Evolutionary conservation across 2,797 vertebrate species (phyloP).

Genomic region (Hippoglossus hippoglossus): DNA sequence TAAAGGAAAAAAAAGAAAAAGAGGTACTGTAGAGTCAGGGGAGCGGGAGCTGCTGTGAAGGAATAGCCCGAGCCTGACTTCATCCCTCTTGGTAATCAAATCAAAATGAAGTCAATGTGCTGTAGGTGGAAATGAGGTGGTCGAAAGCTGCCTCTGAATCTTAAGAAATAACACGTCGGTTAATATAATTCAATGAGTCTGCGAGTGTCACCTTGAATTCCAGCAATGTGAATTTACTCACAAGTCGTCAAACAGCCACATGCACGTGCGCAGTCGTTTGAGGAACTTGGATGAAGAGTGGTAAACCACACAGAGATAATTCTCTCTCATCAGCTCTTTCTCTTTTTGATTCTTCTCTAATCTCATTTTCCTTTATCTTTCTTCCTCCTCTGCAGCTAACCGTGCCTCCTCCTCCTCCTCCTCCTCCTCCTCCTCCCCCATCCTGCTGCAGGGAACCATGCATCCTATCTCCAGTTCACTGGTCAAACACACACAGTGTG

Average conservation of each 20-base stretch:
- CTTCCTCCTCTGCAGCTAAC: conserved; percentile 65
- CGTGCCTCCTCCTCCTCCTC: conserved; percentile 4
- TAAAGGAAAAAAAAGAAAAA: neutral
- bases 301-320: conserved; percentile 57
- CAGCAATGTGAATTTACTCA: conserved; percentile 65
- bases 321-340: conserved; percentile 52
- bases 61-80: conserved; percentile 27
- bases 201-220: conserved; percentile 68
- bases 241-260: conserved; percentile 31
- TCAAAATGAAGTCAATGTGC: conserved; percentile 66
- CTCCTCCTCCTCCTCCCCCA: conserved; percentile 1
- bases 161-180: conserved; percentile 49
- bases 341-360: conserved; percentile 52
- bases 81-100: conserved; percentile 67
- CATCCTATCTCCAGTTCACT: conserved; percentile 80
- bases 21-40: conserved; percentile 8
- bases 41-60: conserved; percentile 23
- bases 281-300: conserved; percentile 31
- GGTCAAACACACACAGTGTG: conserved; percentile 81
- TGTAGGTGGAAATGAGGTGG: conserved; percentile 52
- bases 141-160: conserved; percentile 35
- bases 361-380: conserved; percentile 55
- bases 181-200: conserved; percentile 63
- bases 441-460: conserved; percentile 79
- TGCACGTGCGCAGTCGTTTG: conserved; percentile 38